A percentile compares a stretch with the other conserved stretches of the same genome.
phyloP scores from a whole-genome alignment of 2,113 vertebrate genomes.

The Stercorarius parasiticus region DNA sequence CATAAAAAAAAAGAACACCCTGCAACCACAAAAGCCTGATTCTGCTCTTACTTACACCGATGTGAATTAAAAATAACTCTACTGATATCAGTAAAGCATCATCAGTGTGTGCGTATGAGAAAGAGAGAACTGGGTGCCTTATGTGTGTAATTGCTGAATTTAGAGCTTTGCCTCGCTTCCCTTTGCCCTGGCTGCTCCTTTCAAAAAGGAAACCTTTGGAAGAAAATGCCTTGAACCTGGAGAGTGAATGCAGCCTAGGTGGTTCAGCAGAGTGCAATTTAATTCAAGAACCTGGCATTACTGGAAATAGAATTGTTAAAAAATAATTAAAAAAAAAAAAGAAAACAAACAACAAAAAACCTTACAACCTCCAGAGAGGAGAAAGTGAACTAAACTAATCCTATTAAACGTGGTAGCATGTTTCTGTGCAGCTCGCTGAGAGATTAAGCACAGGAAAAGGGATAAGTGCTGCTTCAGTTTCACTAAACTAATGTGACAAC shows the following conservation, averaged over 20 bases:
- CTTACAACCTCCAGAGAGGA: slow-evolving; percentile 55
- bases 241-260: not conserved
- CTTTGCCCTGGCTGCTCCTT: not conserved
- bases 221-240: not conserved
- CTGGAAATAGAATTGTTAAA: slow-evolving; percentile 74
- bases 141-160: not conserved
- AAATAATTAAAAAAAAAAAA: not conserved
- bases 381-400: slow-evolving; percentile 81
- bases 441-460: slow-evolving; percentile 83
- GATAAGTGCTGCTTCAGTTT: slow-evolving; percentile 82
- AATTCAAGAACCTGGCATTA: slow-evolving; percentile 42
- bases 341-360: slow-evolving; percentile 18
- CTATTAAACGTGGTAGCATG: slow-evolving; percentile 81
- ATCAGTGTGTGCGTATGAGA: not conserved
- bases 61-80: not conserved
- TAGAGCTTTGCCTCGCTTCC: not conserved
- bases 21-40: not conserved
- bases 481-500: slow-evolving; percentile 88
- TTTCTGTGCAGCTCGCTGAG: slow-evolving; percentile 76
- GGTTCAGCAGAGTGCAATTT: slow-evolving; percentile 11
- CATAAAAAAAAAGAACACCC: not conserved
- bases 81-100: not conserved
- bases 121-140: not conserved
- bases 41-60: not conserved
- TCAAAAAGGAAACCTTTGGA: not conserved